Evolutionary conservation across 2,888 invertebrate genomes (phyloP).

Genomic region (Dicyrtoma fusca): DNA sequence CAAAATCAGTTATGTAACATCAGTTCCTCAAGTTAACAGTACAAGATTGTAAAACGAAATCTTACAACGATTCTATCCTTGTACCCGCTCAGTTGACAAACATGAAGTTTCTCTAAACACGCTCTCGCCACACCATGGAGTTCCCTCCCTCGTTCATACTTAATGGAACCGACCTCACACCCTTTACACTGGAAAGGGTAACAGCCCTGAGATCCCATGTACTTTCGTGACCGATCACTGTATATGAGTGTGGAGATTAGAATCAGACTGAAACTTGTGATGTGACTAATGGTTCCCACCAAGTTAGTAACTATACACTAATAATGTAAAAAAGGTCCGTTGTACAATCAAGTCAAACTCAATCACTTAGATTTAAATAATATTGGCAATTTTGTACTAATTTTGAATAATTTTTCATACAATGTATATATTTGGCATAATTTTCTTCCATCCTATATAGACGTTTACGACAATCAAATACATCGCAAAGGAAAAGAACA

Average conservation of each 20-base stretch:
- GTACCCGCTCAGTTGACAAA: slow-evolving; percentile 15
- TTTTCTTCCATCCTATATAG: slow-evolving; percentile 16
- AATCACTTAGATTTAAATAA: neutral
- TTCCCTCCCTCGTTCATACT: neutral
- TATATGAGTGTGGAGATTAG: slow-evolving; percentile 14
- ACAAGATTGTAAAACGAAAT: neutral
- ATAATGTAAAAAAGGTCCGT: neutral
- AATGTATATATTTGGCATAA: slow-evolving; percentile 23
- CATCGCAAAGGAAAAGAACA: neutral
- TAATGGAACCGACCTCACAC: too few relatives aligned
- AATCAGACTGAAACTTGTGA: slow-evolving; percentile 1
- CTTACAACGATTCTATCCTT: slow-evolving; percentile 13
- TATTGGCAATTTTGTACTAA: neutral
- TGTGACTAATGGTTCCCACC: neutral
- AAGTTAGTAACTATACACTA: slow-evolving; percentile 7
- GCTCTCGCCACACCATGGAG: neutral
- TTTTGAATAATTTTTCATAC: neutral
- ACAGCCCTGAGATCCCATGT: slow-evolving; percentile 7
- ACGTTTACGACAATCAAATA: slow-evolving; percentile 10
- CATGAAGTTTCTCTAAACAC: slow-evolving; percentile 15
- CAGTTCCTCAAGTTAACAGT: neutral
- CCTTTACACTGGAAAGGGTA: neutral
- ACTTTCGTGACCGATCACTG: neutral
- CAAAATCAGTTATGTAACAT: neutral
- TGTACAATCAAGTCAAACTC: too few relatives aligned